A percentile compares a stretch with the other conserved stretches of the same genome.
Conservation (phyloP, 2,797 vertebrate species). For the Gymnopithys bicolor region DNA sequence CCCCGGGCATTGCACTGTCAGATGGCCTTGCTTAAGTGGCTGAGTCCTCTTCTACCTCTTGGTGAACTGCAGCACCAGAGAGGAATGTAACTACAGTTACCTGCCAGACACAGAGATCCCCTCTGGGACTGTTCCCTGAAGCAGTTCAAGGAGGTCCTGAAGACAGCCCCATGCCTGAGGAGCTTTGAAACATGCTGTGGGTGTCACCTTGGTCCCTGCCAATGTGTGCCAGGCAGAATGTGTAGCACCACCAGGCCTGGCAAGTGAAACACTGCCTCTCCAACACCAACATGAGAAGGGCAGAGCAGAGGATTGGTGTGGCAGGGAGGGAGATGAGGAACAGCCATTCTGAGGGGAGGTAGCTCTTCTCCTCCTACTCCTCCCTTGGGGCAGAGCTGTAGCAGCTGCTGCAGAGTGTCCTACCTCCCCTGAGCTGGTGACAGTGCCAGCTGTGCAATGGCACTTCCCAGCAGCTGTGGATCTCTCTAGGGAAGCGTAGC, state of each 20-base stretch:
- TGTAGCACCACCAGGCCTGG: not conserved
- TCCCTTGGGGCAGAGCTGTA: not conserved
- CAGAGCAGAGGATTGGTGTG: not conserved
- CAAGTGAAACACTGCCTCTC: not conserved
- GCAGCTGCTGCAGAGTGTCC: not conserved
- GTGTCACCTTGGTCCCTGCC: not conserved
- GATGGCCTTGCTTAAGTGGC: not conserved
- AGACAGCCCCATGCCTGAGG: not conserved
- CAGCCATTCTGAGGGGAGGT: not conserved
- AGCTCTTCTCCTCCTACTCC: accelerated
- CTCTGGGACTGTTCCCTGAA: not conserved
- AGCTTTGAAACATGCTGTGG: not conserved
- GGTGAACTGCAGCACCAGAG: not conserved
- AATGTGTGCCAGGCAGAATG: too few relatives aligned
- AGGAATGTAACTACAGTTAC: accelerated
- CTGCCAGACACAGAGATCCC: not conserved
- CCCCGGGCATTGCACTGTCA: not conserved
- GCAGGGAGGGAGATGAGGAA: too few relatives aligned
- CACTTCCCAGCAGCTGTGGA: not conserved
- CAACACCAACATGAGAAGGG: not conserved
- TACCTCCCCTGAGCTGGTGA: not conserved
- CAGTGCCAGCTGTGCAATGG: not conserved
- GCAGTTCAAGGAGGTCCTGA: not conserved
- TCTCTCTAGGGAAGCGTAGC: not conserved
- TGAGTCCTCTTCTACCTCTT: not conserved